Percentiles rank a stretch among this genome's conserved stretches.
Conservation (phyloP, 2,888 invertebrate genomes). For the Augochlorella aurata region DNA sequence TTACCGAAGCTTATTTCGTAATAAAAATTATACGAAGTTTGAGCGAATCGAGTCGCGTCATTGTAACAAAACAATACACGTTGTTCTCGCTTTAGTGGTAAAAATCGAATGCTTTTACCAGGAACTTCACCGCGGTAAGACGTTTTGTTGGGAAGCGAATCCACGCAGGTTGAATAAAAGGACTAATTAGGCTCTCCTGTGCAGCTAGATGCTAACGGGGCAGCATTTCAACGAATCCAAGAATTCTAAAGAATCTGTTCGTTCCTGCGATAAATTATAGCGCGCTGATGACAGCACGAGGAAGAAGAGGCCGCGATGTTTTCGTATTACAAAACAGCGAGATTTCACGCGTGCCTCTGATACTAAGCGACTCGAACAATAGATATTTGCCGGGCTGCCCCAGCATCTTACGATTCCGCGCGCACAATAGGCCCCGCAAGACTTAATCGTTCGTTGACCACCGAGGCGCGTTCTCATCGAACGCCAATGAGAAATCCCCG, state of each 20-base stretch:
- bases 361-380: not conserved
- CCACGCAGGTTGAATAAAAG: too few relatives aligned
- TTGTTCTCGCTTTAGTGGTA: too few relatives aligned
- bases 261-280: not conserved
- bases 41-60: too few relatives aligned
- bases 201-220: not conserved
- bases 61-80: too few relatives aligned
- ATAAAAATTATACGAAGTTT: too few relatives aligned
- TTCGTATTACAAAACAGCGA: not conserved
- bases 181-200: too few relatives aligned
- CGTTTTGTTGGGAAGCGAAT: too few relatives aligned
- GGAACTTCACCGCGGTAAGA: too few relatives aligned
- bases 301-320: not conserved
- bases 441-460: constrained; percentile 25
- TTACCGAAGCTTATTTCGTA: too few relatives aligned
- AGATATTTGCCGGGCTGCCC: not conserved
- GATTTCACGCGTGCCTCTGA: not conserved
- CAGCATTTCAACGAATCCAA: not conserved
- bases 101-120: too few relatives aligned
- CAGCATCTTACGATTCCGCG: constrained; percentile 14
- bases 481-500: constrained; percentile 24
- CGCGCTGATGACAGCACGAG: not conserved
- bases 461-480: constrained; percentile 10
- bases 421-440: constrained; percentile 14
- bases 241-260: not conserved